Base-by-base conservation (phyloP, 1,140 invertebrate species). In the Drosophila nannoptera region DNA sequence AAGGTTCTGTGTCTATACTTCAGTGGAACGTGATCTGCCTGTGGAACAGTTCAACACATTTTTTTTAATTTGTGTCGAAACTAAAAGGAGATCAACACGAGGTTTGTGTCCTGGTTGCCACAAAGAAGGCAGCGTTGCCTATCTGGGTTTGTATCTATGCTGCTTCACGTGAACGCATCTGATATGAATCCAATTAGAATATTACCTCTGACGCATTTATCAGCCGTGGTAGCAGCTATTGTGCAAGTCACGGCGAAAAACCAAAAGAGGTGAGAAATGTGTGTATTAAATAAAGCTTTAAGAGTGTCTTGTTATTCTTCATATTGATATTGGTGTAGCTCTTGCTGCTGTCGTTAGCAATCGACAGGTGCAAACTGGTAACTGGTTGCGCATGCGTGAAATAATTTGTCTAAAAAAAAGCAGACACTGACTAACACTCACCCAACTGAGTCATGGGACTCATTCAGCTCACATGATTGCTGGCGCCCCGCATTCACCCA, bases 341-440 rank as follows among this genome's bases (percentile, higher is more conserved):
- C 7, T 40, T 40, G n/a, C 12, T 42, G 40, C 12, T 42, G 40
- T 42, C n/a, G 40, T 14, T 43, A 52, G 46, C 0, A 33, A 40
- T 11, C 48, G 65, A 53, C 68, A 53, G 62, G 46, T 65, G 53
- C 38, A 52, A 64, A 52, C 61, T 45, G 61, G 36, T 45, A 54
- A 33, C 49, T 61, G 42, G 59, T 59, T 65, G 48, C 40, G 63
- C 67, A 65, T 65, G 61, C 46, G 46, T 31, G 5, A 56, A 55
- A 45, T 36, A 58, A 45, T 42, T 12, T 31, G 38, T 5, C 22
- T 55, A 42, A 40, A 42, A 2, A 45, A 45, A 11, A 55, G 42
- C 55, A 33, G 42, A 9, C 55, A 22, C 55, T 33, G 29, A 22
- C 31, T 16, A n/a, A 45, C n/a, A 66, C 36, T 14, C 8, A 66